Evolutionary conservation across 2,888 invertebrate species (phyloP), one percentile per base, ranked within the genome.

Genomic region (Drosophila fulvimacula): DNA sequence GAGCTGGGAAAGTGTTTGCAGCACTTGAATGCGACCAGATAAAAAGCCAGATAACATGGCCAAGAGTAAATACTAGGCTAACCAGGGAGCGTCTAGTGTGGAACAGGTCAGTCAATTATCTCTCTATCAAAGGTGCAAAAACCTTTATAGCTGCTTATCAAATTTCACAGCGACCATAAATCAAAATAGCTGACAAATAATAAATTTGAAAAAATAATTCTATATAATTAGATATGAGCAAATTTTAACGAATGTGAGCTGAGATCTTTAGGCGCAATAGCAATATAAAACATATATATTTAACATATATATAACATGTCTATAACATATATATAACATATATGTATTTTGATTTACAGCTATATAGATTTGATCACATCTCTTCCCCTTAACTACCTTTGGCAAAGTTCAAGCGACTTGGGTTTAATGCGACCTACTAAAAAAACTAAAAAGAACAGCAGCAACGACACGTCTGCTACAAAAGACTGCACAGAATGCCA

Each of bases 401-500:
- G 64, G 51, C 76, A 82, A 69, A 74, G 87, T 82, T 82, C 82
- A 88, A 88, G 70, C 69, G 81, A 69, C 63, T 88, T 76, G 73
- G 51, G 61, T 68, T 76, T 62, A 82, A 69, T 76, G 62, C 84
- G 89, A 86, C 87, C 86, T 71, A 83, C 87, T 86, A 86, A 82
- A 67, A 21, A 13, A 42, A 17, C 7, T 68, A 19, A 46, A 69
- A 75, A 69, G 69, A 76, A 76, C 81, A 66, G 78, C 66, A 77
- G 60, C 67, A 82, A 72, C 69, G 69, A 69, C 88, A 82, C 72
- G 76, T 77, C 72, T 61, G 57, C 76, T 44, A 64, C 75, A 64
- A 68, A 68, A 70, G 55, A 56, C 44, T 51, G 42, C 27, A 64
- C 60, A 62, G 38, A 48, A 76, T 49, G 61, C 56, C 30, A 34